Evolutionary conservation across 2,888 invertebrate species (phyloP).

Genomic region (Stictocephala bisonia): DNA sequence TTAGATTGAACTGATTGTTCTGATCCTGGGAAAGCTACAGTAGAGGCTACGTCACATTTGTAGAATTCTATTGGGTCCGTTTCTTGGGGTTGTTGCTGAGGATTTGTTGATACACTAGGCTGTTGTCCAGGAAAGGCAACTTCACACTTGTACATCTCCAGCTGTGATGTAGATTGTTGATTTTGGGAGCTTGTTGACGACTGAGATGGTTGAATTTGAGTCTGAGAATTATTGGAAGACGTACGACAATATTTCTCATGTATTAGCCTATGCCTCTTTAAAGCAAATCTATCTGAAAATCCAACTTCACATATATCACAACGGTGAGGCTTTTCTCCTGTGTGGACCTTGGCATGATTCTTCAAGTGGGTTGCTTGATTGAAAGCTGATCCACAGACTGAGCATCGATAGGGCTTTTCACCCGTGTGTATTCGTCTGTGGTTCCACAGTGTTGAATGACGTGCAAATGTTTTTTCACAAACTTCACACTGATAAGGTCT

Average conservation of each 20-base stretch:
- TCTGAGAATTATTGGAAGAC: slow-evolving; percentile 56
- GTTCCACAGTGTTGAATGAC: slow-evolving; percentile 90
- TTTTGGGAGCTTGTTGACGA: slow-evolving; percentile 57
- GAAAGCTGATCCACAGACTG: slow-evolving; percentile 89
- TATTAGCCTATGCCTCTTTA: slow-evolving; percentile 87
- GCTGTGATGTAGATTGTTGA: slow-evolving; percentile 40
- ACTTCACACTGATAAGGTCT: slow-evolving; percentile 90
- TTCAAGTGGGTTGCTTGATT: slow-evolving; percentile 90
- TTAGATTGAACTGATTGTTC: not conserved
- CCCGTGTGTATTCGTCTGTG: slow-evolving; percentile 90
- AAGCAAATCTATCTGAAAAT: slow-evolving; percentile 87
- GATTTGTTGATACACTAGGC: slow-evolving; percentile 30
- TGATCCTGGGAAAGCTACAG: slow-evolving; percentile 19
- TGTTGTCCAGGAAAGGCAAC: slow-evolving; percentile 39
- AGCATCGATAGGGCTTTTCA: slow-evolving; percentile 84
- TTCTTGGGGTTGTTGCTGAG: slow-evolving; percentile 37
- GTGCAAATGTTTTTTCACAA: slow-evolving; percentile 89
- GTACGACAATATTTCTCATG: slow-evolving; percentile 83
- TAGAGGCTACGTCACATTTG: slow-evolving; percentile 43
- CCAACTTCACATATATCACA: slow-evolving; percentile 88
- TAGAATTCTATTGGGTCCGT: slow-evolving; percentile 46
- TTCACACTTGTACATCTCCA: slow-evolving; percentile 41
- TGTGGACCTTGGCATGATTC: slow-evolving; percentile 88
- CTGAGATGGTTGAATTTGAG: slow-evolving; percentile 58
- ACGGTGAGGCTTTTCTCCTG: slow-evolving; percentile 84